These are phyloP conservation scores for Lepeophtheirus nordmannii DNA, from an alignment of 2,888 invertebrate genomes.

Conservation along the genomic window DNA sequence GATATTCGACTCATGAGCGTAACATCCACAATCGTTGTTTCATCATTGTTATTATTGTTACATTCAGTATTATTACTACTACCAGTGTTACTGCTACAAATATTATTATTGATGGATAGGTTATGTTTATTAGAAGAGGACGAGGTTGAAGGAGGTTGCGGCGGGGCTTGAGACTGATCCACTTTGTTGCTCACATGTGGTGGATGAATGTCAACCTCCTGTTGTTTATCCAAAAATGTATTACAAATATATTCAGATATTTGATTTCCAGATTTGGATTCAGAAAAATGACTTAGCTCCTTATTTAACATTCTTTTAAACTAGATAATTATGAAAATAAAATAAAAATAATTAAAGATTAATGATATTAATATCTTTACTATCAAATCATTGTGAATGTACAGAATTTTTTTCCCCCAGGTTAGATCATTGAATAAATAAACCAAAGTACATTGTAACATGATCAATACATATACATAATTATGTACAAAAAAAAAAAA, in stretches of 20 bases:
- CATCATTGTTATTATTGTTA: background rate
- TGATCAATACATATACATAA: too few species aligned
- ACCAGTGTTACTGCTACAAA: background rate
- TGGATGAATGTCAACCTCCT: conserved; percentile 59
- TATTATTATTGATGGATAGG: background rate
- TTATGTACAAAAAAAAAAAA: too few species aligned
- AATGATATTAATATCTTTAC: too few species aligned
- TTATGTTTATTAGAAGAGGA: background rate
- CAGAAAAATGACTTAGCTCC: conserved; percentile 62
- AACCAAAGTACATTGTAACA: too few species aligned
- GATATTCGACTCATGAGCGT: conserved; percentile 6
- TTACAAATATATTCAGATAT: conserved; percentile 98
- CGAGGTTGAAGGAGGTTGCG: background rate
- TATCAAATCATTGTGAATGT: too few species aligned
- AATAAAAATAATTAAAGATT: background rate
- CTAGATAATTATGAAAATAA: conserved; percentile 39
- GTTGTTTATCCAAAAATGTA: conserved; percentile 96
- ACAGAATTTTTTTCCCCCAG: too few species aligned
- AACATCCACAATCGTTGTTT: background rate
- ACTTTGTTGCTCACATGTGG: background rate
- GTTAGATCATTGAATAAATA: too few species aligned
- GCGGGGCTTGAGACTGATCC: background rate
- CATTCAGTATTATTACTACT: background rate
- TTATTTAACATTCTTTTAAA: conserved; percentile 95
- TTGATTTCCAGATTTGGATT: conserved; percentile 96